These are phyloP conservation scores for Hymenopus coronatus DNA, from an alignment of 2,888 invertebrate genomes.

Conservation along the genomic window DNA sequence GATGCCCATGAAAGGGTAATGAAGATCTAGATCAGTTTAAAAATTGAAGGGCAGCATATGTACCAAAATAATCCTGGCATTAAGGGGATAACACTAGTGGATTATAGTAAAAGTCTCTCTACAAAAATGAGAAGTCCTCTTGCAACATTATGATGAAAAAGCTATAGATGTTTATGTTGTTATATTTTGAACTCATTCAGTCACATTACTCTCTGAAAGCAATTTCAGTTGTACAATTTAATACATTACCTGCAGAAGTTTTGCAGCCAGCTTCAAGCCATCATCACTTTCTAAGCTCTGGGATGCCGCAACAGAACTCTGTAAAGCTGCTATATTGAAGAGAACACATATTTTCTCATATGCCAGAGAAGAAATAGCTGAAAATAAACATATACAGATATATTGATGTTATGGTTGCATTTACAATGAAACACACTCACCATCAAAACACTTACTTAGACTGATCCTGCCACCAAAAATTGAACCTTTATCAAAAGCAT, in stretches of 20 bases:
- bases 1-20: too few relatives aligned
- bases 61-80: too few relatives aligned
- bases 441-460: constrained; percentile 66
- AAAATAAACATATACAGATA: constrained; percentile 34
- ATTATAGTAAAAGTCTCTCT: too few relatives aligned
- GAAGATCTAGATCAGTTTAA: too few relatives aligned
- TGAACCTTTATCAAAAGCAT: constrained; percentile 95
- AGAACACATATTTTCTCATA: constrained; percentile 94
- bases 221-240: too few relatives aligned
- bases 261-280: constrained; percentile 87
- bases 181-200: too few relatives aligned
- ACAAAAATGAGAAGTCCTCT: too few relatives aligned
- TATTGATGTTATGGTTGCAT: not conserved
- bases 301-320: constrained; percentile 80
- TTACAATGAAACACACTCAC: not conserved
- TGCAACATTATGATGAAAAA: too few relatives aligned
- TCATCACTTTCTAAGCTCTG: constrained; percentile 89
- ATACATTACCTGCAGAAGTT: constrained; percentile 74
- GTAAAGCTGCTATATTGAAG: constrained; percentile 94
- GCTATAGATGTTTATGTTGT: too few relatives aligned
- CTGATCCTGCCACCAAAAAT: constrained; percentile 90
- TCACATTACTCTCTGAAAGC: too few relatives aligned
- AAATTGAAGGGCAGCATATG: too few relatives aligned
- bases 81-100: too few relatives aligned
- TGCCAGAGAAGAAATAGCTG: constrained; percentile 83